phyloP scores from a whole-genome alignment of 2,113 vertebrate genomes.

The Pluvianellus socialis region DNA sequence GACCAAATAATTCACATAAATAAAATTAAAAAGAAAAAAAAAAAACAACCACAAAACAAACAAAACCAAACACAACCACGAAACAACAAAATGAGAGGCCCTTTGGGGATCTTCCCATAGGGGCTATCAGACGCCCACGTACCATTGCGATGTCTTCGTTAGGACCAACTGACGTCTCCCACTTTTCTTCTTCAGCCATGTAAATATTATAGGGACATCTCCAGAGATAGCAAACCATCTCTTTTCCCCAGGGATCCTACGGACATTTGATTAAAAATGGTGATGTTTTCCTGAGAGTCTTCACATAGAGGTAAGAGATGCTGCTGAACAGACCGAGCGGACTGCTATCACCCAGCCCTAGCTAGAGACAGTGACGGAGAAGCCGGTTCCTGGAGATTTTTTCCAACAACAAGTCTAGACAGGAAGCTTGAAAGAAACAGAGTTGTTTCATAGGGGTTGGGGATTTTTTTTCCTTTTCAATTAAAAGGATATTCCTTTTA shows the following conservation, averaged over 20 bases:
- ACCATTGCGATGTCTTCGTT: background rate
- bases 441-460: background rate
- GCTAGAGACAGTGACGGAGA: background rate
- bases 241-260: background rate
- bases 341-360: background rate
- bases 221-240: background rate
- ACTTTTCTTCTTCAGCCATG: background rate
- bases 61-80: background rate
- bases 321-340: fast-evolving
- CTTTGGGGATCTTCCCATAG: background rate
- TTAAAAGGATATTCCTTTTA: conserved; percentile 22
- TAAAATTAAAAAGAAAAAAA: background rate
- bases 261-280: background rate
- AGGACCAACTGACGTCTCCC: background rate
- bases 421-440: conserved; percentile 57
- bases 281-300: background rate
- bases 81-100: background rate
- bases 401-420: conserved; percentile 58
- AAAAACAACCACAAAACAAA: background rate
- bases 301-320: background rate
- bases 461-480: background rate
- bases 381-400: background rate
- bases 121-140: background rate
- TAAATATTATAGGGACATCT: background rate
- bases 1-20: background rate